A percentile compares a stretch with the other conserved stretches of the same genome.
These are phyloP conservation scores for Sciaenops ocellatus DNA, from an alignment of 2,797 vertebrate species.

Conservation along the genomic window DNA sequence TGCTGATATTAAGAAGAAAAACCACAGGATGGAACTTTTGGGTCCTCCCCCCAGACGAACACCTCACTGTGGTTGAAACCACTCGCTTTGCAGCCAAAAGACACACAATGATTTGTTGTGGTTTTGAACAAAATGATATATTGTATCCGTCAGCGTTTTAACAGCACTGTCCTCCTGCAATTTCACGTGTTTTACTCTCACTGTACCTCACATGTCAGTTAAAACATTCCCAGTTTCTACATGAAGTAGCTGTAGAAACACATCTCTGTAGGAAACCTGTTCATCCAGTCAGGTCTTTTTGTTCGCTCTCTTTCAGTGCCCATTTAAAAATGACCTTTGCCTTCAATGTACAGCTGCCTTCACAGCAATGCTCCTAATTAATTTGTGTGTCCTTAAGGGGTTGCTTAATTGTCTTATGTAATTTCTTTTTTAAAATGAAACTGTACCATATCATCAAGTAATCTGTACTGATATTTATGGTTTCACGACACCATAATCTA, in stretches of 20 bases:
- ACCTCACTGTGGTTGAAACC: conserved; percentile 63
- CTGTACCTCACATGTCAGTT: conserved; percentile 65
- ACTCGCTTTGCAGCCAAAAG: conserved; percentile 71
- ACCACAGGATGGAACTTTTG: conserved; percentile 50
- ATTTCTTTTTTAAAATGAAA: conserved; percentile 44
- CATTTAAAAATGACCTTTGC: conserved; percentile 73
- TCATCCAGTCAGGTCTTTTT: conserved; percentile 53
- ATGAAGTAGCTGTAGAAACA: conserved; percentile 65
- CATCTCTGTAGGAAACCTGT: conserved; percentile 56
- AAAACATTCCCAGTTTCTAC: conserved; percentile 84
- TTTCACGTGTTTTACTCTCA: conserved; percentile 57
- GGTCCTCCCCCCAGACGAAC: conserved; percentile 54
- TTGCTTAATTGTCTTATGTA: conserved; percentile 70
- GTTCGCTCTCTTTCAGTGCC: conserved; percentile 63
- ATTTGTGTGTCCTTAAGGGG: conserved; percentile 72
- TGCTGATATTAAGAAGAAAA: conserved; percentile 63
- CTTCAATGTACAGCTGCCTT: conserved; percentile 79
- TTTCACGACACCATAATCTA: conserved; percentile 48
- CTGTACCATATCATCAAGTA: conserved; percentile 77
- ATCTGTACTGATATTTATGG: conserved; percentile 57
- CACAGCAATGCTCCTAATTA: conserved; percentile 69
- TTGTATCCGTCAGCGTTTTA: conserved; percentile 45
- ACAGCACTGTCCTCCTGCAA: conserved; percentile 52
- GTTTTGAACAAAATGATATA: conserved; percentile 58
- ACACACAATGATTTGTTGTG: conserved; percentile 57